A percentile compares a stretch with the other conserved stretches of the same genome.
Evolutionary conservation across 2,888 invertebrate genomes (phyloP).

Genomic region (Leptinotarsa peninsularis): DNA sequence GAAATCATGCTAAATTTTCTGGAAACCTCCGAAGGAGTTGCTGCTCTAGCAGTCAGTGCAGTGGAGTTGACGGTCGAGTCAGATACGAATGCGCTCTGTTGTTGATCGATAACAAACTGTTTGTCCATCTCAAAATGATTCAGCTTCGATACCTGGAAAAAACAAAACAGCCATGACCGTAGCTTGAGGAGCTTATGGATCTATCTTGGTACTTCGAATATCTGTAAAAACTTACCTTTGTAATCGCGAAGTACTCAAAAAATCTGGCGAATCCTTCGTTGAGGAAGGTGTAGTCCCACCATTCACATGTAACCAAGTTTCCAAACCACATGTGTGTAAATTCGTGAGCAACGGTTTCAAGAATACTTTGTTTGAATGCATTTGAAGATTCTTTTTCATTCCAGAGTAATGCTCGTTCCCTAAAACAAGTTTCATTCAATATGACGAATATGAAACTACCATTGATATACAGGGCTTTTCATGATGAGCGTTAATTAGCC

Average conservation of each 20-base stretch:
- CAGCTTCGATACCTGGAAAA: constrained; percentile 36
- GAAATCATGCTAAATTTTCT: constrained; percentile 72
- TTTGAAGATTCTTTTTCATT: constrained; percentile 67
- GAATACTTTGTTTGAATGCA: constrained; percentile 73
- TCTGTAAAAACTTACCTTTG: constrained; percentile 38
- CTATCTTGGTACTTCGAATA: not conserved
- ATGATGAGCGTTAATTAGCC: too few relatives aligned
- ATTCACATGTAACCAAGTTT: constrained; percentile 78
- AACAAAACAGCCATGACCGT: not conserved
- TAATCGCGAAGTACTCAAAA: constrained; percentile 74
- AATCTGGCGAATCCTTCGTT: constrained; percentile 82
- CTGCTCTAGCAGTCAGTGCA: constrained; percentile 70
- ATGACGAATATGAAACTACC: not conserved
- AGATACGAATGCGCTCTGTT: constrained; percentile 44
- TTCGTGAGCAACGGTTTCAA: constrained; percentile 80
- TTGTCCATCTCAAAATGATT: constrained; percentile 47
- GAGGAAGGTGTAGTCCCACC: constrained; percentile 82
- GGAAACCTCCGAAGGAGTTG: constrained; percentile 68
- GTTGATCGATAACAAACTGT: constrained; percentile 48
- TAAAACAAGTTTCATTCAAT: constrained; percentile 55
- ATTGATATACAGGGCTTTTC: not conserved
- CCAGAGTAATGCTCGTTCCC: constrained; percentile 73
- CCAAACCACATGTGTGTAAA: constrained; percentile 88
- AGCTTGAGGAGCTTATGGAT: constrained; percentile 17
- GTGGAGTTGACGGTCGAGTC: constrained; percentile 38